Percentiles rank a stretch among this genome's conserved stretches.
Evolutionary conservation across 2,888 invertebrate genomes (phyloP).

Genomic region (Heteromurus nitidus): DNA sequence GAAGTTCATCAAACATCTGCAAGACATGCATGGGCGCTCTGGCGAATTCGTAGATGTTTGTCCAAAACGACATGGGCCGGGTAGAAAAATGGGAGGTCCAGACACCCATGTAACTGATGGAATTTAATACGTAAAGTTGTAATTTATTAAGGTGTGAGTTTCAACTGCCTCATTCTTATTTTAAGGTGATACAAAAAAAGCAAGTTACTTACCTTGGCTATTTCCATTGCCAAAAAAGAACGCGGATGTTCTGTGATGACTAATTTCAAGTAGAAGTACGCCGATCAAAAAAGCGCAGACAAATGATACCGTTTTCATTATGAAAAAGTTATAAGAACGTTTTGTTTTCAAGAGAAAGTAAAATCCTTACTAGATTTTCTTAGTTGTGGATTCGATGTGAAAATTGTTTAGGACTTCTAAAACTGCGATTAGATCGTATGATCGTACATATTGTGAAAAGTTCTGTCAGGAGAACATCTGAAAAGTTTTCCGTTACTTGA

Average conservation of each 20-base stretch:
- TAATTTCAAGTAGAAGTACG: background rate
- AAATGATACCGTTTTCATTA: background rate
- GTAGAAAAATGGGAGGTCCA: slow-evolving; percentile 21
- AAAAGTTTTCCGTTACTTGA: too few relatives aligned
- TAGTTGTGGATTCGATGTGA: too few relatives aligned
- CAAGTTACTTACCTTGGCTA: background rate
- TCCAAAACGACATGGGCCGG: slow-evolving; percentile 40
- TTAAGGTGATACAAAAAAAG: background rate
- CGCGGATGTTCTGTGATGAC: background rate
- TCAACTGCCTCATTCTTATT: background rate
- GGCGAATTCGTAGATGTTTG: slow-evolving; percentile 31
- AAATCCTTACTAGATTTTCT: background rate
- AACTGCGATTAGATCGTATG: too few relatives aligned
- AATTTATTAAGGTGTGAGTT: too few relatives aligned
- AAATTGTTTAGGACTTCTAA: too few relatives aligned
- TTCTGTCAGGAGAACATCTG: too few relatives aligned
- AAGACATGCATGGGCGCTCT: slow-evolving; percentile 41
- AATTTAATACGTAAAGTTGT: too few relatives aligned
- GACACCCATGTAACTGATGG: slow-evolving; percentile 25
- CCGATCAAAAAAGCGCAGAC: too few relatives aligned
- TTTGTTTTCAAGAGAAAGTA: too few relatives aligned
- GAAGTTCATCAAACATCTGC: slow-evolving; percentile 51
- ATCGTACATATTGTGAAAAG: too few relatives aligned
- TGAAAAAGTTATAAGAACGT: too few relatives aligned
- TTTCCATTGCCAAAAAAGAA: background rate